Percentiles rank a stretch among this genome's conserved stretches.
Evolutionary conservation across 2,113 vertebrate species (phyloP).

Genomic region (Pseudolaguvia tuberculata): DNA sequence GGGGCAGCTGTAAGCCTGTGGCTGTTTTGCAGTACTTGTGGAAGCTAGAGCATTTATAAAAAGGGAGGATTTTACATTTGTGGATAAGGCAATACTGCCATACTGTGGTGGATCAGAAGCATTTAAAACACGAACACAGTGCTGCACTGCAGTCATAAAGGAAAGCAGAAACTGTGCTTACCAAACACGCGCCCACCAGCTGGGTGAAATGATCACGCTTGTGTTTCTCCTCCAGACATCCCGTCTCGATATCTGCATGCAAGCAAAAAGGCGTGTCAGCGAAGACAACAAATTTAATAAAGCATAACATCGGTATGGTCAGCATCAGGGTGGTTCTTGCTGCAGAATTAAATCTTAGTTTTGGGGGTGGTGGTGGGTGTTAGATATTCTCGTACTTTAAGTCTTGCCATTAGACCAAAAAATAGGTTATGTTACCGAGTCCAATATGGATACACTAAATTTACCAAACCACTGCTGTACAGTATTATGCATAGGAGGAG

Average conservation of each 20-base stretch:
- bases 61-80: background rate
- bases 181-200: slow-evolving; percentile 93
- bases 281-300: too few relatives aligned
- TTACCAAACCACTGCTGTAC: too few relatives aligned
- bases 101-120: slow-evolving; percentile 31
- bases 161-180: slow-evolving; percentile 63
- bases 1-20: slow-evolving; percentile 18
- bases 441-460: too few relatives aligned
- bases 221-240: slow-evolving; percentile 93
- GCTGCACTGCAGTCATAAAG: slow-evolving; percentile 15
- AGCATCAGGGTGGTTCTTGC: background rate
- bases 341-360: background rate
- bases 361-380: too few relatives aligned
- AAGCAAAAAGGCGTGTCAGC: background rate
- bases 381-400: background rate
- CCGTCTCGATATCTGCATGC: slow-evolving; percentile 88
- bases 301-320: background rate
- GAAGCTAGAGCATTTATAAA: background rate
- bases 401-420: too few relatives aligned
- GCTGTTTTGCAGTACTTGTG: background rate
- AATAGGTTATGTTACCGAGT: too few relatives aligned
- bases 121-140: background rate
- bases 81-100: slow-evolving; percentile 45
- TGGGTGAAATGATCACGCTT: slow-evolving; percentile 95
- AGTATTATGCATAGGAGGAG: too few relatives aligned